A percentile compares a stretch with the other conserved stretches of the same genome.
Conservation (phyloP, 2,797 vertebrate species). For the Botia kubotai region DNA sequence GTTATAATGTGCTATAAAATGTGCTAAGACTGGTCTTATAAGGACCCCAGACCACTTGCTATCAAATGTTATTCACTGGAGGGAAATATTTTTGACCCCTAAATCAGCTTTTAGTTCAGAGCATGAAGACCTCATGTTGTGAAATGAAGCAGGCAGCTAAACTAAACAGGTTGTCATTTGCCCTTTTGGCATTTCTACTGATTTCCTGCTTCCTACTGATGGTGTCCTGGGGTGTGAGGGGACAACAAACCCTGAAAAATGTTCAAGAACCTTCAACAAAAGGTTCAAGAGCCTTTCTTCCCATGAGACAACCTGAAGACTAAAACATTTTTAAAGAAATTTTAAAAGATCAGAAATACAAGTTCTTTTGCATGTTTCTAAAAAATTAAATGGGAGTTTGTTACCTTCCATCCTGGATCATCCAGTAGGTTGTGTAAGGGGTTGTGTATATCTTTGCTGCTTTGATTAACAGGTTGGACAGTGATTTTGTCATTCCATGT, state of each 20-base stretch:
- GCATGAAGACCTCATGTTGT: slow-evolving; percentile 79
- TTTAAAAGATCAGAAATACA: slow-evolving; percentile 11
- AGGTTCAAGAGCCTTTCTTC: slow-evolving; percentile 70
- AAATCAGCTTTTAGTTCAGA: slow-evolving; percentile 76
- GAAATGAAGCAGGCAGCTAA: slow-evolving; percentile 81
- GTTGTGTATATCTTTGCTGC: background rate
- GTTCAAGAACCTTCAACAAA: slow-evolving; percentile 64
- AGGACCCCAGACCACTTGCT: slow-evolving; percentile 75
- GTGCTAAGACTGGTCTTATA: slow-evolving; percentile 70
- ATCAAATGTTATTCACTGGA: slow-evolving; percentile 82
- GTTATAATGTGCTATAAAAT: too few species aligned
- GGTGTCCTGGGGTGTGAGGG: slow-evolving; percentile 72
- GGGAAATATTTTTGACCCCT: slow-evolving; percentile 77
- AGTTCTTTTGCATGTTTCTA: background rate
- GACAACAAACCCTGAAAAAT: slow-evolving; percentile 68
- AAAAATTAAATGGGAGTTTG: slow-evolving; percentile 1
- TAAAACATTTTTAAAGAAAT: background rate
- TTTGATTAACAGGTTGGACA: background rate
- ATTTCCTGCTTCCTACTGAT: slow-evolving; percentile 80
- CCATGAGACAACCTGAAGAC: slow-evolving; percentile 61
- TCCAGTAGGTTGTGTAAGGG: background rate
- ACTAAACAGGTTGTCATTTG: slow-evolving; percentile 83
- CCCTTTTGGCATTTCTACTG: slow-evolving; percentile 80
- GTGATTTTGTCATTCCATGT: background rate
- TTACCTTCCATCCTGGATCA: background rate